Evolutionary conservation across 2,797 vertebrate species (phyloP).

Genomic region (Malurus splendens): DNA sequence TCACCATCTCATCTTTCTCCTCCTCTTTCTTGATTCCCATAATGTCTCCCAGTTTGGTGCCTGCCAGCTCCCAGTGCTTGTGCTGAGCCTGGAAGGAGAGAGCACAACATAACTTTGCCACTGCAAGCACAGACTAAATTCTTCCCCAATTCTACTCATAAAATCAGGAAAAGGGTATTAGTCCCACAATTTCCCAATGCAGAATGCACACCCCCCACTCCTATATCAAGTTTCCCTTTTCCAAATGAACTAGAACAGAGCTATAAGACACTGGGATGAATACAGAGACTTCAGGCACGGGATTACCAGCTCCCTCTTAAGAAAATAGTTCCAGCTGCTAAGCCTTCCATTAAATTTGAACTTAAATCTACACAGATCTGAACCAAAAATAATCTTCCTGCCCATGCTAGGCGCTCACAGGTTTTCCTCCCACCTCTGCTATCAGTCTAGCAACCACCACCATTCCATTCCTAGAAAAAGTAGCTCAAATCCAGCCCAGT

Average conservation of each 20-base stretch:
- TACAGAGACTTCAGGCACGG: not conserved
- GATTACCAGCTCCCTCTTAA: not conserved
- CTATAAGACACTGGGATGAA: not conserved
- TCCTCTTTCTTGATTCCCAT: constrained; percentile 96
- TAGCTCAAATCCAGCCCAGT: not conserved
- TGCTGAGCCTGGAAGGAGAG: constrained; percentile 85
- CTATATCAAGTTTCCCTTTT: not conserved
- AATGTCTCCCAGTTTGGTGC: constrained; percentile 96
- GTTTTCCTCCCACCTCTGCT: not conserved
- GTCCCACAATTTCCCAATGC: not conserved
- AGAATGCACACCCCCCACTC: not conserved
- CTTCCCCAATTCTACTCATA: not conserved
- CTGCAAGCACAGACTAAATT: not conserved
- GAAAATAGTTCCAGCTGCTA: not conserved
- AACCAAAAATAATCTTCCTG: not conserved
- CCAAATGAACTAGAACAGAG: not conserved
- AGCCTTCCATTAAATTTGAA: not conserved
- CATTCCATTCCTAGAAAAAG: not conserved
- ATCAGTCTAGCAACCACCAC: not conserved
- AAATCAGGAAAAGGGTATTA: not conserved
- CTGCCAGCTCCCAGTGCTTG: constrained; percentile 98
- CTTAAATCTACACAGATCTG: not conserved
- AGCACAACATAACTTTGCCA: not conserved
- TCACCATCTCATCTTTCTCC: constrained; percentile 77
- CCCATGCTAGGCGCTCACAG: not conserved